phyloP scores from a whole-genome alignment of 2,113 vertebrate genomes.

The Rhynchomys soricoides region DNA sequence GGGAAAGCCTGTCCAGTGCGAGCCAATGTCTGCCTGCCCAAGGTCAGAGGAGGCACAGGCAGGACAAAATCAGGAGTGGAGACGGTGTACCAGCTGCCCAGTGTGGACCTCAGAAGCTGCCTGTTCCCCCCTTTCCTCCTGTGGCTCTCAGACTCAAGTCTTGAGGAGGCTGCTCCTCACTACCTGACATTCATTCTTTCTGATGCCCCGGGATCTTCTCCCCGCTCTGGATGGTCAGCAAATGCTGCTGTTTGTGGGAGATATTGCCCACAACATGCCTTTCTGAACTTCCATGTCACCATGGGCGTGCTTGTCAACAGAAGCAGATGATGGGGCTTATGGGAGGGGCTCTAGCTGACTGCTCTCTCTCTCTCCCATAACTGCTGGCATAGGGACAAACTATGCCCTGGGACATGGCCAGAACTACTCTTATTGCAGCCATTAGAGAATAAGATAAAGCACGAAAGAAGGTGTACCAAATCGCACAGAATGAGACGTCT shows the following conservation, averaged over 20 bases:
- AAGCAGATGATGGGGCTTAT: not conserved
- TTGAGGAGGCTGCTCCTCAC: accelerated
- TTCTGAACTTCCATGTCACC: not conserved
- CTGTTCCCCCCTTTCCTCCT: not conserved
- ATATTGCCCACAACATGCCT: accelerated
- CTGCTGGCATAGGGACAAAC: not conserved
- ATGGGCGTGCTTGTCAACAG: not conserved
- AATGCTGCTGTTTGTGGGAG: accelerated
- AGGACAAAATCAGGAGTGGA: too few relatives aligned
- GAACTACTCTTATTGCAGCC: not conserved
- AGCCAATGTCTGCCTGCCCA: not conserved
- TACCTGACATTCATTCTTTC: accelerated
- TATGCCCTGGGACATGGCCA: too few relatives aligned
- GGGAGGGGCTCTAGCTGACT: not conserved
- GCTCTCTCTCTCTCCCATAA: too few relatives aligned
- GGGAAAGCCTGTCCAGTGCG: not conserved
- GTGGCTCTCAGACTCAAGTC: not conserved
- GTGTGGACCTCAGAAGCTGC: not conserved
- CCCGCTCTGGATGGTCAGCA: not conserved
- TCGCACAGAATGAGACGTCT: accelerated
- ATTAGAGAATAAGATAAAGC: accelerated
- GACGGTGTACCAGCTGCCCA: accelerated
- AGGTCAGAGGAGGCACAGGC: not conserved
- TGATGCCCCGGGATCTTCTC: accelerated
- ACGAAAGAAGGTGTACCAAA: too few relatives aligned